Base-by-base conservation (phyloP, 2,113 vertebrate genomes). In the Anoura caudifer region DNA sequence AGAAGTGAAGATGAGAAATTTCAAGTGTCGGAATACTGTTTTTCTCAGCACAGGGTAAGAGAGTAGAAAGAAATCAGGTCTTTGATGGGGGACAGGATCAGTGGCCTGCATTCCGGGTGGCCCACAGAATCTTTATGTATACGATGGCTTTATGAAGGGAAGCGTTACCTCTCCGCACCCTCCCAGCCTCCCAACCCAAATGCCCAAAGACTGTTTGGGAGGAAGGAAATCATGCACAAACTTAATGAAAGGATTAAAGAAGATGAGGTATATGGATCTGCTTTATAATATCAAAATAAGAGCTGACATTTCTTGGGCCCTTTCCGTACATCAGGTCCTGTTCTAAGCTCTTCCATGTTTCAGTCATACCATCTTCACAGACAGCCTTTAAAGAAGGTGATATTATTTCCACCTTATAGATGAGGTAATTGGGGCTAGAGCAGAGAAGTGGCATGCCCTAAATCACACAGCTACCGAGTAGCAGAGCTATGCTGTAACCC, bases 231-330 rank as follows among this genome's bases (percentile, higher is more conserved):
- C n/a, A n/a, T 56, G 70, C 45, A 81, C 52, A 54, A 47, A 28
- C 95, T 92, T 85, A 81, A 63, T 76, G 75, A 97, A 84, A 89
- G 50, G 63, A 80, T 95, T 96, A 87, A 88, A 91, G 65, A 85
- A 76, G 76, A 72, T 65, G 81, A 81, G 56, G 1, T n/a, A 1
- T 54, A 33, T n/a, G 70, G 65, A 36, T 86, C 73, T 52, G n/a
- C 15, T 93, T 90, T 38, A 7, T 69, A 69, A 93, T 45, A 70
- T 75, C 61, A 84, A 56, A 81, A 73, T 67, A 73, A 89, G 56
- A 82, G 56, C 38, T 76, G 63, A 24, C 73, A 82, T 79, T 70
- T 94, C 76, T 52, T 59, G 83, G 45, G 36, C 65, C n/a, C 50
- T 87, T 36, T 2, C 87, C 76, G 3, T 43, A 33, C 77, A 28